Base-by-base conservation (phyloP, 2,797 vertebrate species). In the Neosilurus hyrtlii region DNA sequence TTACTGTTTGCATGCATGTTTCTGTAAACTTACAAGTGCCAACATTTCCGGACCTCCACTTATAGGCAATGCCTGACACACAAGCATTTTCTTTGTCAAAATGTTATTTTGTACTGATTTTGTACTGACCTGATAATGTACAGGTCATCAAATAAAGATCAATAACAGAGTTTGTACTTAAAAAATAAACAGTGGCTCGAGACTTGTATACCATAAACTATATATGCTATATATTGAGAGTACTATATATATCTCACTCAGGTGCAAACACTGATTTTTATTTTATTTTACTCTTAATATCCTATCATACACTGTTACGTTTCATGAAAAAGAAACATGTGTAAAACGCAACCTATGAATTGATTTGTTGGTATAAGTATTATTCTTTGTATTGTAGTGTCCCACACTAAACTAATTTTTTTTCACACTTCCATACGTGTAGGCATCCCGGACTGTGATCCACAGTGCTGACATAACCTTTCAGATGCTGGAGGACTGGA, bases 401-500 rank as follows among this genome's bases (percentile, higher is more conserved):
- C 30, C 30, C 30, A n/a, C 5, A 72, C n/a, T 54, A 12, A 73
- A 54, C n/a, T 26, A 12, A 52, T 51, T 52, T 8, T 9, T 56
- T 35, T 24, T 15, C 5, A 35, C 11, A 65, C 59, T 80, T 43
- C 77, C 79, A 84, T 81, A 89, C 86, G 88, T 81, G 85, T 88
- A 99, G 98, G 98, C 98, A 0, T 99, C 98, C 20, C 94, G 98
- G 89, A 99, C 98, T 0, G 98, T 99, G 91, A 99, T 99, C 95
- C 98, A 99, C 94, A 99, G 97, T 26, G 95, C 97, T 26, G 98
- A 99, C 94, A 99, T 99, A 94, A 99, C 98, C 2, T 99, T 99
- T 93, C 98, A 99, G 92, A 99, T 99, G 98, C 94, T 99, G 92
- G 98, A 99, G 91, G 98, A 99, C 94, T 99, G 98, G 98, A 96